Percentiles rank a stretch among this genome's conserved stretches.
phyloP scores from a whole-genome alignment of 2,797 vertebrate genomes.

The Peromyscus nudipes region DNA sequence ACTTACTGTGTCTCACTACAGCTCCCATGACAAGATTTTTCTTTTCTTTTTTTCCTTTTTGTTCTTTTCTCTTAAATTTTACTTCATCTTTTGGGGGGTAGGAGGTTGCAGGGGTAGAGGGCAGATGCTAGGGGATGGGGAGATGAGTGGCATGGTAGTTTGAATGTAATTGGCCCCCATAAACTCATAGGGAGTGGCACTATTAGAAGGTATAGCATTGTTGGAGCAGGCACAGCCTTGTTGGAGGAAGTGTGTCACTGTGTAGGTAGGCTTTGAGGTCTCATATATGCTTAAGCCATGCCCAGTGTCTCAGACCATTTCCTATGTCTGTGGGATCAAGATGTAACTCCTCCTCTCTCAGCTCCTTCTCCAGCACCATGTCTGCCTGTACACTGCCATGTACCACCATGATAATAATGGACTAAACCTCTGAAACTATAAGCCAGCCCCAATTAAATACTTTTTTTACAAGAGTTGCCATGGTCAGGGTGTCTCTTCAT shows the following conservation, averaged over 20 bases:
- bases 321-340: neutral
- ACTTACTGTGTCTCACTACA: neutral
- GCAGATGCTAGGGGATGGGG: neutral
- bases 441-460: neutral
- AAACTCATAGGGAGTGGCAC: neutral
- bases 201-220: neutral
- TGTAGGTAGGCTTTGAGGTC: neutral
- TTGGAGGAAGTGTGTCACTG: neutral
- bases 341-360: neutral
- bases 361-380: neutral
- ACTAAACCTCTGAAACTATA: neutral
- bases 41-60: neutral
- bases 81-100: neutral
- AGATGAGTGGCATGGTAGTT: neutral
- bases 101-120: accelerated
- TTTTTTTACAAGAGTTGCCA: neutral
- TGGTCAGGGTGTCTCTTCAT: neutral
- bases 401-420: neutral
- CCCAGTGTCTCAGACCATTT: neutral
- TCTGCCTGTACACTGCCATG: neutral
- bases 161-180: neutral
- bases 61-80: neutral
- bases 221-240: neutral
- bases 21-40: neutral
- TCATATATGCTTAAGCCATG: neutral